phyloP scores from a whole-genome alignment of 2,888 invertebrate genomes.

The Alloplasta piceator region DNA sequence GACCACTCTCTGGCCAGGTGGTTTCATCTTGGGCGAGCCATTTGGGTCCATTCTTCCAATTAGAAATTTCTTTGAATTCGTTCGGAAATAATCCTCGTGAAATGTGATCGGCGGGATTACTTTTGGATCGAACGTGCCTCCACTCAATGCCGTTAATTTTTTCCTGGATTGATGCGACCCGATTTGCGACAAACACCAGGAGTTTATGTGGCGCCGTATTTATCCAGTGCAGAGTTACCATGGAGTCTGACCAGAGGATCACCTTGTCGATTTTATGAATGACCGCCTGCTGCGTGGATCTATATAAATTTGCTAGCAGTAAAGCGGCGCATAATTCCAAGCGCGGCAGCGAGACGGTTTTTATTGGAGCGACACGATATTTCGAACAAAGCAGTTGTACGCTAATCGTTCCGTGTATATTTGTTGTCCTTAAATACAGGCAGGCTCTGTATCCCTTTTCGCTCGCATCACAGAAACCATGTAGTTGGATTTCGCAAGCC shows the following conservation, averaged over 20 bases:
- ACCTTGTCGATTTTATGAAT: neutral
- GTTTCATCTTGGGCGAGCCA: neutral
- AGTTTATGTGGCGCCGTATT: constrained; percentile 29
- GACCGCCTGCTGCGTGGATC: too few species aligned
- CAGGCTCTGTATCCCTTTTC: constrained; percentile 46
- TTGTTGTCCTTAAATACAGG: constrained; percentile 28
- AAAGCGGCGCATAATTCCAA: constrained; percentile 56
- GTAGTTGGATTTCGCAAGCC: constrained; percentile 11
- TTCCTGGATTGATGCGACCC: constrained; percentile 45
- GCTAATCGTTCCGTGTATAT: constrained; percentile 10
- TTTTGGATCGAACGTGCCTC: constrained; percentile 1
- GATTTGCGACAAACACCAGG: constrained; percentile 49
- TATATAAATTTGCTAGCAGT: constrained; percentile 36
- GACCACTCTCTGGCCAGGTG: neutral
- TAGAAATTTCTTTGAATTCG: neutral
- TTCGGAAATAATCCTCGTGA: neutral
- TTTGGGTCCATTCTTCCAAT: neutral
- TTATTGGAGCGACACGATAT: constrained; percentile 50
- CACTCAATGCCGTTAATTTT: neutral
- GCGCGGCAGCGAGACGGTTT: constrained; percentile 36
- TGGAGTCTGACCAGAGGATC: constrained; percentile 54
- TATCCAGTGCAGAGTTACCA: constrained; percentile 51
- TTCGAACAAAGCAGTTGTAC: constrained; percentile 32
- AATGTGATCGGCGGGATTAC: constrained; percentile 1
- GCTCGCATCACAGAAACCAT: neutral